Percentiles rank a stretch among this genome's conserved stretches.
These are phyloP conservation scores for Prunella himalayana DNA, from an alignment of 2,113 vertebrate species.

Conservation along the genomic window DNA sequence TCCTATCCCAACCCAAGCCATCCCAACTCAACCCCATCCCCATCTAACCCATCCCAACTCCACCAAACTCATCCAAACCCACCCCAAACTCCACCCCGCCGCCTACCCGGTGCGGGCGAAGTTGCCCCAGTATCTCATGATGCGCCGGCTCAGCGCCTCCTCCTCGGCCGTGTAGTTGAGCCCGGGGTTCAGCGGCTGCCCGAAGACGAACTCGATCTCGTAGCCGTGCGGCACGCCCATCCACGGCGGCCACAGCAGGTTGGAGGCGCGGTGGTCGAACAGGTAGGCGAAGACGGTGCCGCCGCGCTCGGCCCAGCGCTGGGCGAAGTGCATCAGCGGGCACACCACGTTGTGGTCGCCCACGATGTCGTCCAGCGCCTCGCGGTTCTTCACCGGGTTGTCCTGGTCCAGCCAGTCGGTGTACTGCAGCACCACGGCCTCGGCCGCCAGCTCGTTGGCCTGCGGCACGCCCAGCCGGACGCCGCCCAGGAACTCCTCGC, in stretches of 20 bases:
- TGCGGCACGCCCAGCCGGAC: not conserved
- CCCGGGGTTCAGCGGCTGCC: not conserved
- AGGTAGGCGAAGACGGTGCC: not conserved
- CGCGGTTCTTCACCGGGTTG: not conserved
- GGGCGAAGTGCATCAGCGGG: not conserved
- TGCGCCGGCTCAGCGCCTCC: not conserved
- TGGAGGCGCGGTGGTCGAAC: not conserved
- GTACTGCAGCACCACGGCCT: conserved; percentile 8
- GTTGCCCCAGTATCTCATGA: not conserved
- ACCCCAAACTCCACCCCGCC: not conserved
- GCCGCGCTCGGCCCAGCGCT: not conserved
- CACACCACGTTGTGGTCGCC: conserved; percentile 8
- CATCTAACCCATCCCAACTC: no score
- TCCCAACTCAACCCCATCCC: not conserved
- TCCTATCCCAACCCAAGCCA: no score
- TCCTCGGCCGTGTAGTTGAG: conserved; percentile 6
- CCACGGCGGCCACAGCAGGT: not conserved
- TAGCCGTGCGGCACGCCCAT: not conserved
- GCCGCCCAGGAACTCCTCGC: not conserved
- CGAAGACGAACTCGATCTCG: conserved; percentile 16
- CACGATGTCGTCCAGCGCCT: conserved; percentile 15
- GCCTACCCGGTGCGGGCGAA: not conserved
- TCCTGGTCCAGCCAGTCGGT: not conserved
- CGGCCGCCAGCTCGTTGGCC: conserved; percentile 7
- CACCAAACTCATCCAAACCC: no score